Base-by-base conservation (phyloP, 2,888 invertebrate species). In the Calameuta idolon region DNA sequence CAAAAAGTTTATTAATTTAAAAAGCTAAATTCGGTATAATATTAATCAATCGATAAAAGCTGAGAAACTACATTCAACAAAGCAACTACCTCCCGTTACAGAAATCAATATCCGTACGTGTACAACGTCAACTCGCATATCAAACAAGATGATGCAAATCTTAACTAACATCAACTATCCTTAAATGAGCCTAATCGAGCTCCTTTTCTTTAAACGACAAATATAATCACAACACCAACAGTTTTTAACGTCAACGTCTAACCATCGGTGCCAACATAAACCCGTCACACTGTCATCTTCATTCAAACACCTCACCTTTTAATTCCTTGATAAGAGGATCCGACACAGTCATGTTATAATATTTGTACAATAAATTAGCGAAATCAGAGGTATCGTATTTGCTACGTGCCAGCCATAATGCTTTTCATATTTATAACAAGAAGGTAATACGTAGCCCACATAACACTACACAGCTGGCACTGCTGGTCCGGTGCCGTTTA, bases 281-380 rank as follows among this genome's bases (percentile, higher is more conserved):
- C 23, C 55, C 2, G 55, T 55, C 55, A 55, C 55, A 55, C 23
- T 55, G 55, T 15, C 55, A 23, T 9, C 9, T 55, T 23, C 2
- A 55, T 55, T 55, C 23, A 9, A 71, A 71, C n/a, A 71, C 71
- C 79, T 87, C 91, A 93, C 93, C 93, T 93, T 94, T 94, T 79
- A 94, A 89, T 89, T 94, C 93, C 89, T 93, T 94, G 82, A 94
- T 89, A 81, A 94, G 90, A 71, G 94, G 94, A 91, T 94, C 93
- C 85, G 92, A 93, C 80, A 94, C 93, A 85, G 94, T 93, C 94
- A 94, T 94, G 79, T 86, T 85, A 84, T 75, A 71, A 73, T 55
- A 23, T 55, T 55, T 23, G 2, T 55, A 9, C 4, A 40, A 15
- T 23, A 55, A 55, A 23, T 55, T 55, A 55, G 55, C 23, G 9